Conservation (phyloP, 2,888 invertebrate species). For the Pyrrhosoma nymphula region DNA sequence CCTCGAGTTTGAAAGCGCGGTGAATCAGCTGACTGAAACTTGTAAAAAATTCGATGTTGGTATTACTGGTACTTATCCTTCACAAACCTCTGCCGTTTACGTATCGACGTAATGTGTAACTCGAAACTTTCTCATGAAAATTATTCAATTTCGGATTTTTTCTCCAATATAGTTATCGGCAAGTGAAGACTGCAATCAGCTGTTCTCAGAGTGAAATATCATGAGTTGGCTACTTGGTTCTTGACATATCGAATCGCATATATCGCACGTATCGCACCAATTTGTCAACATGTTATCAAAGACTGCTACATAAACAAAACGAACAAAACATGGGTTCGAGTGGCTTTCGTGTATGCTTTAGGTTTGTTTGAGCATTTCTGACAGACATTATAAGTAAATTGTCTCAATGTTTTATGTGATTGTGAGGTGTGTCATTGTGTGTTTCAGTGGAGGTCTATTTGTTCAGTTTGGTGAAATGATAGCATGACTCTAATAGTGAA, state of each 20-base stretch:
- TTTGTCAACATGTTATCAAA: background rate
- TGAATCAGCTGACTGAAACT: too few relatives aligned
- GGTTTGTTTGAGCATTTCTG: slow-evolving; percentile 15
- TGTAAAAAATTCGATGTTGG: too few relatives aligned
- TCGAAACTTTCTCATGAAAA: too few relatives aligned
- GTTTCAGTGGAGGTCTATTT: background rate
- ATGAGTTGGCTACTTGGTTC: too few relatives aligned
- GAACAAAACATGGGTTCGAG: background rate
- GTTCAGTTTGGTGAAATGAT: background rate
- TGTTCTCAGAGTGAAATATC: too few relatives aligned
- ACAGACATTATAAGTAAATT: background rate
- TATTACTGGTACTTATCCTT: too few relatives aligned
- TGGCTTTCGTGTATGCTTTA: background rate
- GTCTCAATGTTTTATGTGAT: background rate
- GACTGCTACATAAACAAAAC: slow-evolving; percentile 1
- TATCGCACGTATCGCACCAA: background rate
- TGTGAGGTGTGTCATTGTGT: background rate
- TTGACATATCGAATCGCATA: background rate
- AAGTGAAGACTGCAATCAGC: too few relatives aligned
- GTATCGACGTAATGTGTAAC: too few relatives aligned
- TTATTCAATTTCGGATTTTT: too few relatives aligned
- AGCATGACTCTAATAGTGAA: background rate
- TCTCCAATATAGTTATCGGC: too few relatives aligned
- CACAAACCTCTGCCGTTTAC: too few relatives aligned
- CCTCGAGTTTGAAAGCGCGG: too few relatives aligned